Percentiles rank a stretch among this genome's conserved stretches.
Evolutionary conservation across 1,140 invertebrate genomes (phyloP).

Genomic region (Diprion similis): DNA sequence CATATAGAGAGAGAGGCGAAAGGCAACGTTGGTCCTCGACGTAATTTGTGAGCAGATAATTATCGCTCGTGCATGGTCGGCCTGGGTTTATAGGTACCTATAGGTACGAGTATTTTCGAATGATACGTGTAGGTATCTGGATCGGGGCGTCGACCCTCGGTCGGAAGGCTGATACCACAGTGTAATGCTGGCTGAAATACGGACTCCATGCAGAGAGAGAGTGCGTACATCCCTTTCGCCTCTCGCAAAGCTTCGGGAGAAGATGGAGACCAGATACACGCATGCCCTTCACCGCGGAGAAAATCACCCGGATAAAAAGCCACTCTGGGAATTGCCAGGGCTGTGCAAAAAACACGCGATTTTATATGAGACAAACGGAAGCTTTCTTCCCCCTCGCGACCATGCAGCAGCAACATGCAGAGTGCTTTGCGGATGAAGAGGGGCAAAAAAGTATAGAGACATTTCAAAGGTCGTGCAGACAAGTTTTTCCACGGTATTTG

Average conservation of each 20-base stretch:
- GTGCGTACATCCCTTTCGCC: too few species aligned
- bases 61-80: background rate
- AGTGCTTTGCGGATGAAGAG: too few species aligned
- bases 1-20: background rate
- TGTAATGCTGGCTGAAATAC: background rate
- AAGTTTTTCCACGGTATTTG: too few species aligned
- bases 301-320: constrained; percentile 7
- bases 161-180: background rate
- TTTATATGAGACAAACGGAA: background rate
- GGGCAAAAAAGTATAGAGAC: too few species aligned
- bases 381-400: background rate
- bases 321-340: background rate
- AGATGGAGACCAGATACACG: background rate
- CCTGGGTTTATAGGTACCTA: background rate
- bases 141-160: background rate
- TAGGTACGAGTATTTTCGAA: too few species aligned
- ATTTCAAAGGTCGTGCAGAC: too few species aligned
- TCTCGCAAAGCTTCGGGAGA: background rate
- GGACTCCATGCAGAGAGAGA: too few species aligned
- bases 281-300: background rate
- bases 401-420: too few species aligned
- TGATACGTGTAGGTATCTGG: too few species aligned
- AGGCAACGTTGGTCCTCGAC: background rate
- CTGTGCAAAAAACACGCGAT: background rate
- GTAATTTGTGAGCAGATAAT: constrained; percentile 4